A percentile compares a stretch with the other conserved stretches of the same genome.
These are phyloP conservation scores for Hyperoodon ampullatus DNA, from an alignment of 2,113 vertebrate species.

Conservation along the genomic window DNA sequence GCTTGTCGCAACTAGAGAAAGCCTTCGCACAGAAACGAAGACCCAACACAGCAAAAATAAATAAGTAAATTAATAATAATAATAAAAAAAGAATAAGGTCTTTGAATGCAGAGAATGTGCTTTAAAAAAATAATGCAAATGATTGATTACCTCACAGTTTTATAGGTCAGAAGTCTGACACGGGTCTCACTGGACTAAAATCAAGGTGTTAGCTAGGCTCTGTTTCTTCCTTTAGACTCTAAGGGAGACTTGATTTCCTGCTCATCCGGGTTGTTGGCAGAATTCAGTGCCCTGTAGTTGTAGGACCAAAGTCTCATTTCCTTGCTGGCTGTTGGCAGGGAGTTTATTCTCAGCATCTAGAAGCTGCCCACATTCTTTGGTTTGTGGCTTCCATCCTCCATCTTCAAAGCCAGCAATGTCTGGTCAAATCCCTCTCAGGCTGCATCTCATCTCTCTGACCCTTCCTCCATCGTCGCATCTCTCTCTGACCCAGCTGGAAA, in stretches of 20 bases:
- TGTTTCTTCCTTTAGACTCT: not conserved
- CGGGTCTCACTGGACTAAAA: not conserved
- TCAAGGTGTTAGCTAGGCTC: not conserved
- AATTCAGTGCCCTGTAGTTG: not conserved
- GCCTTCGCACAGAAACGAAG: too few relatives aligned
- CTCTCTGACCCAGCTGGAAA: not conserved
- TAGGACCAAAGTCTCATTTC: not conserved
- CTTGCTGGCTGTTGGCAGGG: not conserved
- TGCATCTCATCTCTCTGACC: constrained; percentile 32
- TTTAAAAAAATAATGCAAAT: not conserved
- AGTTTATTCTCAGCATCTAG: not conserved
- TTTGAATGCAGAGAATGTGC: too few relatives aligned
- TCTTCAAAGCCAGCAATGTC: not conserved
- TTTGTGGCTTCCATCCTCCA: not conserved
- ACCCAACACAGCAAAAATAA: too few relatives aligned
- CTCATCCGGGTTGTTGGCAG: not conserved
- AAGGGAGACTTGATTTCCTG: not conserved
- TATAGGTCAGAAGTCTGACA: not conserved
- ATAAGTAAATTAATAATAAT: too few relatives aligned
- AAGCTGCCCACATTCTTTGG: not conserved
- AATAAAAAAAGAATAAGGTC: too few relatives aligned
- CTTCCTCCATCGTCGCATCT: not conserved
- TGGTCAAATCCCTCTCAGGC: not conserved
- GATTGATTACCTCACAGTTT: not conserved
- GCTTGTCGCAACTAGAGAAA: too few relatives aligned